These are phyloP conservation scores for Atta colombica DNA, from an alignment of 1,140 invertebrate species.

Conservation along the genomic window DNA sequence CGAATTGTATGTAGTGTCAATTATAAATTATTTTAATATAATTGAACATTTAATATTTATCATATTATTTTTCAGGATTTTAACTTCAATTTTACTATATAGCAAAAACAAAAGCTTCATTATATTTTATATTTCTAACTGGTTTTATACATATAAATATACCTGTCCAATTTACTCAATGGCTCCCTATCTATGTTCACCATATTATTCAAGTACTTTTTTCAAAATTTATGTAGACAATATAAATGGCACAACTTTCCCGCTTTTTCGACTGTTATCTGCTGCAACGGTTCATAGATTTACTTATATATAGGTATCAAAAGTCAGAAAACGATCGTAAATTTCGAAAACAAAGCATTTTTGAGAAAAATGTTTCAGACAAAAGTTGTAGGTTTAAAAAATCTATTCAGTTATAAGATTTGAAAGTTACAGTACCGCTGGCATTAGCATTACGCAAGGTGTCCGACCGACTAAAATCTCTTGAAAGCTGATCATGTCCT, in stretches of 20 bases:
- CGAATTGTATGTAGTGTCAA: neutral
- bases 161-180: slow-evolving; percentile 1
- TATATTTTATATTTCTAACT: neutral
- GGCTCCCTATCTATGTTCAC: neutral
- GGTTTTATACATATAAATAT: neutral
- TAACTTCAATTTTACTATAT: neutral
- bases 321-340: too few relatives aligned
- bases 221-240: slow-evolving; percentile 15
- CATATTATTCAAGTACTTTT: slow-evolving; percentile 5
- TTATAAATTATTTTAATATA: neutral
- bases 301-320: neutral
- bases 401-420: too few relatives aligned
- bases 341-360: too few relatives aligned
- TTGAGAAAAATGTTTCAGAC: too few relatives aligned
- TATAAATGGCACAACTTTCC: slow-evolving; percentile 11
- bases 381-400: too few relatives aligned
- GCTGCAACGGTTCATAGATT: slow-evolving; percentile 33
- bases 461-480: too few relatives aligned
- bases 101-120: neutral
- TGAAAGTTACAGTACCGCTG: too few relatives aligned
- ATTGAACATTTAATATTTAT: neutral
- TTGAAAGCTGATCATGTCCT: too few relatives aligned
- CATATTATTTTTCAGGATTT: neutral
- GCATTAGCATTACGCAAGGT: too few relatives aligned
- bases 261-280: slow-evolving; percentile 17